phyloP scores from a whole-genome alignment of 2,113 vertebrate species.

The Uria aalge region DNA sequence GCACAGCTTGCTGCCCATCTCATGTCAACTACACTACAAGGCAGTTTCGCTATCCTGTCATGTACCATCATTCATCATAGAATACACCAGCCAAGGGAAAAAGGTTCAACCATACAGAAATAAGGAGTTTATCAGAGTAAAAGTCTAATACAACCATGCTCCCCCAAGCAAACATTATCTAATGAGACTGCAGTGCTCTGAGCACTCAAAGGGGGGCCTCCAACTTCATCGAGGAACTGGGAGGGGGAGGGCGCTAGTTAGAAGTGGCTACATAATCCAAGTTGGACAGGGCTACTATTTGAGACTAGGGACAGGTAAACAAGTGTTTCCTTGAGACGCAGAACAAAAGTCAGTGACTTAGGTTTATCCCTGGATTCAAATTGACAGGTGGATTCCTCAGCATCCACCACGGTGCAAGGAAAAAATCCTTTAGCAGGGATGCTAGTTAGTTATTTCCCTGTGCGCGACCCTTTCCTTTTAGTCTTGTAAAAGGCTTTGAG shows the following conservation, averaged over 20 bases:
- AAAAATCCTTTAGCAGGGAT: background rate
- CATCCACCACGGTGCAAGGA: background rate
- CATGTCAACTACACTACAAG: fast-evolving
- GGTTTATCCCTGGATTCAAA: background rate
- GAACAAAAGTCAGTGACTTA: background rate
- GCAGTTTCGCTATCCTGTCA: background rate
- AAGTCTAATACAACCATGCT: background rate
- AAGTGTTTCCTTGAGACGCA: background rate
- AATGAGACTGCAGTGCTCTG: background rate
- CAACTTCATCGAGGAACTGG: fast-evolving
- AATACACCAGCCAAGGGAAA: background rate
- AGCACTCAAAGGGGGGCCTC: background rate
- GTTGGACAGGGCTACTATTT: background rate
- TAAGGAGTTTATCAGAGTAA: background rate
- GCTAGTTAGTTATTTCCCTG: background rate
- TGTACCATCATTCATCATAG: fast-evolving
- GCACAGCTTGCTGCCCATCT: background rate
- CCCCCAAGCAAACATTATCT: background rate
- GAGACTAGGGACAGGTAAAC: background rate
- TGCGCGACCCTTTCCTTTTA: fast-evolving
- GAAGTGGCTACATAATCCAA: background rate
- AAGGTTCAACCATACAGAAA: background rate
- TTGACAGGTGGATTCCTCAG: background rate
- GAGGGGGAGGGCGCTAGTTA: fast-evolving
- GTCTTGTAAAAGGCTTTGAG: background rate